These are phyloP conservation scores for Oopsacas minuta DNA, from an alignment of 37 sponge, comb jelly and placozoan species.

Conservation along the genomic window DNA sequence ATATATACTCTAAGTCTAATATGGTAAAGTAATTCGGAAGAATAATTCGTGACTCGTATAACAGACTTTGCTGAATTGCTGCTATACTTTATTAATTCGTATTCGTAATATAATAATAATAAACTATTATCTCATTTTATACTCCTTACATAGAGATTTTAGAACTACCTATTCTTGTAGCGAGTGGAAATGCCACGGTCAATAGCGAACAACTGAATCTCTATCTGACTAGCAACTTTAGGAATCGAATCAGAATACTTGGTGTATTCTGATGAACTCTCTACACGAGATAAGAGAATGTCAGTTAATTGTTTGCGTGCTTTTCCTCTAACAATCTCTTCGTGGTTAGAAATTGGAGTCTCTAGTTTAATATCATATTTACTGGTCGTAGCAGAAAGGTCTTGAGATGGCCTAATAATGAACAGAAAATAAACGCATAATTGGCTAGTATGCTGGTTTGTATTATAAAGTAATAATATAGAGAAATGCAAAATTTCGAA, in stretches of 20 bases:
- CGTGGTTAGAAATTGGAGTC: neutral
- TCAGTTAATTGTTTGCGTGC: neutral
- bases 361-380: neutral
- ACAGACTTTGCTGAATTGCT: too few species aligned
- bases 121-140: too few species aligned
- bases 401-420: neutral
- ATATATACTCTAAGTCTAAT: too few species aligned
- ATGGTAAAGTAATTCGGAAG: too few species aligned
- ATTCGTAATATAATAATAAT: too few species aligned
- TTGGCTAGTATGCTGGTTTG: too few species aligned
- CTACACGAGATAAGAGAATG: neutral
- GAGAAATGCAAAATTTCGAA: neutral
- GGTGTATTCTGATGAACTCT: neutral
- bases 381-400: neutral
- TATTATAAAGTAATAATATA: neutral
- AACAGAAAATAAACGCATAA: too few species aligned
- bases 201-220: neutral
- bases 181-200: neutral
- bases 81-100: too few species aligned
- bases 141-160: neutral
- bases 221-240: neutral
- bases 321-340: neutral
- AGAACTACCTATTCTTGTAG: conserved; percentile 19
- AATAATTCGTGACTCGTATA: too few species aligned
- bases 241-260: neutral